Evolutionary conservation across 1,140 invertebrate species (phyloP).

Genomic region (Tribolium castaneum): DNA sequence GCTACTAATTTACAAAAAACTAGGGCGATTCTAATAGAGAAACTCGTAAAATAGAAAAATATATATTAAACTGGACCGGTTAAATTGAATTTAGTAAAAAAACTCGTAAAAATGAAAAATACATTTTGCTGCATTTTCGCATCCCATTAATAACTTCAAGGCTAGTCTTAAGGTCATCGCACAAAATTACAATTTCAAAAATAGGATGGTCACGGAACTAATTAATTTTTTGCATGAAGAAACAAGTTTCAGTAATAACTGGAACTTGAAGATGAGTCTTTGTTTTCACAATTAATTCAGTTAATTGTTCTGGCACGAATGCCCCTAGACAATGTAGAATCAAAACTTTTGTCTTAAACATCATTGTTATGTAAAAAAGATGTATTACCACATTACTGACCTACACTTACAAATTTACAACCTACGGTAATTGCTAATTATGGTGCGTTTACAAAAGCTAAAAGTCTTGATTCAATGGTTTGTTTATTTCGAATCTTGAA

Average conservation of each 20-base stretch:
- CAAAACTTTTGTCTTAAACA: too few relatives aligned
- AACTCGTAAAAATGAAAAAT: not conserved
- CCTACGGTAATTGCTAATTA: not conserved
- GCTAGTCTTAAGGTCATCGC: conserved; percentile 11
- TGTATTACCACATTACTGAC: not conserved
- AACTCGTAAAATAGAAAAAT: not conserved
- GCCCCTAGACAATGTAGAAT: too few relatives aligned
- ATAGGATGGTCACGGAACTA: conserved; percentile 13
- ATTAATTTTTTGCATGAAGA: conserved; percentile 5
- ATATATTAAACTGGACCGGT: not conserved
- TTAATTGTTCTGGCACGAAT: too few relatives aligned
- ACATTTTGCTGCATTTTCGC: not conserved
- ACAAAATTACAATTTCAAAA: conserved; percentile 23
- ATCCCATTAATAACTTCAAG: not conserved
- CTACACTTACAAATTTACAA: not conserved
- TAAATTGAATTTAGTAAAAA: not conserved
- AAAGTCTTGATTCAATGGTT: not conserved
- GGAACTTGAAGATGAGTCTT: not conserved
- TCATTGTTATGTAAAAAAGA: not conserved
- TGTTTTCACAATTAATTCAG: too few relatives aligned
- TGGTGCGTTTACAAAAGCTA: not conserved
- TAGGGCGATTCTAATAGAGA: not conserved
- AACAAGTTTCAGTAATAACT: not conserved
- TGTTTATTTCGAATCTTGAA: not conserved
- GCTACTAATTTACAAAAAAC: not conserved